Evolutionary conservation across 1,140 invertebrate species (phyloP).

Genomic region (Drosophila insularis): DNA sequence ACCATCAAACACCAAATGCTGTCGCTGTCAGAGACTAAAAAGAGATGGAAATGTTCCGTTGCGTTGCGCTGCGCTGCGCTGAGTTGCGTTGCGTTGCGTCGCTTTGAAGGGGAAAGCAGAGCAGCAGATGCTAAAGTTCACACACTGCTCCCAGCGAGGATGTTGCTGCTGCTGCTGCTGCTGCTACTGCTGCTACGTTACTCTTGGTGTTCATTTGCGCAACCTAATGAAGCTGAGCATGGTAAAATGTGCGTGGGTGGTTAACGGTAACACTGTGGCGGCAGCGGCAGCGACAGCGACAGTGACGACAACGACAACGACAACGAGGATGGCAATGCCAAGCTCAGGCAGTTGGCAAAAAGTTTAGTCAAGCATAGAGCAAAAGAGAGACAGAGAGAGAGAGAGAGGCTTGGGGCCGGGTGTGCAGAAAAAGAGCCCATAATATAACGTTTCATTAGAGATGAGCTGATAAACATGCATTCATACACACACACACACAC

Average conservation of each 20-base stretch:
- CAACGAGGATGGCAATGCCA: constrained; percentile 30
- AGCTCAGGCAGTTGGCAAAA: constrained; percentile 45
- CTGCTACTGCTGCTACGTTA: not conserved
- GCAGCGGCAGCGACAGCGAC: constrained; percentile 39
- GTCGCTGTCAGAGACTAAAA: constrained; percentile 51
- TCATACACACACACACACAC: constrained; percentile 17
- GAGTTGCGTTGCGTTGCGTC: not conserved
- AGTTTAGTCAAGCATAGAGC: constrained; percentile 41
- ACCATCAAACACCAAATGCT: constrained; percentile 77
- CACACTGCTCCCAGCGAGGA: constrained; percentile 36
- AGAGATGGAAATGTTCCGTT: constrained; percentile 26
- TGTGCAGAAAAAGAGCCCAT: constrained; percentile 26
- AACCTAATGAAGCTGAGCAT: constrained; percentile 70
- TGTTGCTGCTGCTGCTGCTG: not conserved
- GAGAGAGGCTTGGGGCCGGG: not conserved
- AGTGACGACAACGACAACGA: constrained; percentile 29
- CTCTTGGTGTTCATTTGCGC: constrained; percentile 67
- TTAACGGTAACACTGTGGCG: constrained; percentile 39
- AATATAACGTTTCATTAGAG: constrained; percentile 77
- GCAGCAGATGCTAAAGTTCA: constrained; percentile 68
- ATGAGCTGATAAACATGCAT: constrained; percentile 74
- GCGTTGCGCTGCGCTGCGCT: constrained; percentile 5
- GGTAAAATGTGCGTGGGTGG: constrained; percentile 72
- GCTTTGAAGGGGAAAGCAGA: constrained; percentile 10
- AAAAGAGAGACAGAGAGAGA: not conserved